A percentile compares a stretch with the other conserved stretches of the same genome.
These are phyloP conservation scores for Mus spretus DNA, from an alignment of 2,797 vertebrate species.

Conservation along the genomic window DNA sequence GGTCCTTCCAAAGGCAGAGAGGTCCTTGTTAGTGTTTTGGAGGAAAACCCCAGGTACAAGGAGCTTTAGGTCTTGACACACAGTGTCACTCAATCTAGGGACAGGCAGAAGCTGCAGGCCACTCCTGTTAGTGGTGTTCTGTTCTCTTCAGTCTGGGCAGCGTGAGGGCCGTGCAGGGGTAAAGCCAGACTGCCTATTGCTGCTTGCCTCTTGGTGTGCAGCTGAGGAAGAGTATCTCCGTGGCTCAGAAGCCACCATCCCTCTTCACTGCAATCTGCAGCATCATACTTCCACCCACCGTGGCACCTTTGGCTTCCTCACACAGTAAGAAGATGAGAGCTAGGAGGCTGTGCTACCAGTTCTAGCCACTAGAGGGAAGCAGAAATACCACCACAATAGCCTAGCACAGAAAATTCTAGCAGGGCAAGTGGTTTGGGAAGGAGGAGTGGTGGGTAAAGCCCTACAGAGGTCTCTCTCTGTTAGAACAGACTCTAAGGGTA, in stretches of 20 bases:
- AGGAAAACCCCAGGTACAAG: background rate
- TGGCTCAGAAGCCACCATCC: background rate
- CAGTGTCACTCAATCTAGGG: background rate
- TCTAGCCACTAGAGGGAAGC: conserved; percentile 85
- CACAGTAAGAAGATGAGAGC: background rate
- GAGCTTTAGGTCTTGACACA: background rate
- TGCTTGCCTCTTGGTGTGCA: conserved; percentile 16
- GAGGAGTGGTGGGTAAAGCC: background rate
- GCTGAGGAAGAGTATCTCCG: background rate
- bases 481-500: background rate
- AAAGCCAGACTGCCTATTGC: conserved; percentile 13
- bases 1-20: background rate
- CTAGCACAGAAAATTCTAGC: background rate
- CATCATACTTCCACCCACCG: background rate
- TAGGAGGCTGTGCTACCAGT: conserved; percentile 65
- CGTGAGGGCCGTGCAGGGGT: background rate
- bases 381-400: conserved; percentile 66
- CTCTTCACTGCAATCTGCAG: background rate
- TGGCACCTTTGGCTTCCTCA: background rate
- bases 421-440: background rate
- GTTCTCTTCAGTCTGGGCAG: background rate
- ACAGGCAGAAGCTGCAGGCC: background rate
- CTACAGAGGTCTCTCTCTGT: background rate
- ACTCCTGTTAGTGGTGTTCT: background rate
- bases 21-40: background rate